Evolutionary conservation across 2,113 vertebrate genomes (phyloP).

Genomic region (Axis porcinus): DNA sequence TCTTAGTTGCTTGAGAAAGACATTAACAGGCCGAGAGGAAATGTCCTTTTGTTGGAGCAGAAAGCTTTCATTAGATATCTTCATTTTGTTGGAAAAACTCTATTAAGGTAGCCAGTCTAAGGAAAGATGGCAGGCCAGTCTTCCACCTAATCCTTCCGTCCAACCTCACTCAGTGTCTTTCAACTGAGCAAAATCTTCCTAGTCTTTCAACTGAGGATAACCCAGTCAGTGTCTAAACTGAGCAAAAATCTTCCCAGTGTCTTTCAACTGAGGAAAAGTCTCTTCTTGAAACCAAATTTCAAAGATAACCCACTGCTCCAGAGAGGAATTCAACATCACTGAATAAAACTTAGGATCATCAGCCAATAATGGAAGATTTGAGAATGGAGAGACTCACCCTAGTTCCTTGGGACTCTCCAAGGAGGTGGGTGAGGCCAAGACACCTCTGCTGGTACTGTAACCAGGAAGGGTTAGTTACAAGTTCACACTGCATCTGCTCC

Average conservation of each 20-base stretch:
- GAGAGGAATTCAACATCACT: background rate
- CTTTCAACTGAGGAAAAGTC: background rate
- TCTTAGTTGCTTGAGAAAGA: background rate
- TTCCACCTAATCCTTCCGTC: background rate
- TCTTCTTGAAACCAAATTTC: background rate
- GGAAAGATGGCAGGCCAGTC: background rate
- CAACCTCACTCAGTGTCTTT: background rate
- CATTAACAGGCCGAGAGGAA: background rate
- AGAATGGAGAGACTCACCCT: background rate
- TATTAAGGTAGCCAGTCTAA: background rate
- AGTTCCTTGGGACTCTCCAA: background rate
- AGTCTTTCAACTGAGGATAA: background rate
- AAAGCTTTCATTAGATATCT: background rate
- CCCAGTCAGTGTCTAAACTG: background rate
- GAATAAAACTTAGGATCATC: background rate
- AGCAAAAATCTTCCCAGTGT: background rate
- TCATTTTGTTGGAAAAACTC: background rate
- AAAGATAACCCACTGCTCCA: background rate
- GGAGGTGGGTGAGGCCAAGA: background rate
- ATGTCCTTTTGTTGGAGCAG: background rate
- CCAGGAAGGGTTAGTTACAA: background rate
- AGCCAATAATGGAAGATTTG: background rate
- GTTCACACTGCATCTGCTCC: background rate
- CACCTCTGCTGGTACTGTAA: background rate
- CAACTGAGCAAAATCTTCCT: background rate